Evolutionary conservation across 2,888 invertebrate genomes (phyloP), one percentile per base, ranked within the genome.

Genomic region (Meta bourneti): DNA sequence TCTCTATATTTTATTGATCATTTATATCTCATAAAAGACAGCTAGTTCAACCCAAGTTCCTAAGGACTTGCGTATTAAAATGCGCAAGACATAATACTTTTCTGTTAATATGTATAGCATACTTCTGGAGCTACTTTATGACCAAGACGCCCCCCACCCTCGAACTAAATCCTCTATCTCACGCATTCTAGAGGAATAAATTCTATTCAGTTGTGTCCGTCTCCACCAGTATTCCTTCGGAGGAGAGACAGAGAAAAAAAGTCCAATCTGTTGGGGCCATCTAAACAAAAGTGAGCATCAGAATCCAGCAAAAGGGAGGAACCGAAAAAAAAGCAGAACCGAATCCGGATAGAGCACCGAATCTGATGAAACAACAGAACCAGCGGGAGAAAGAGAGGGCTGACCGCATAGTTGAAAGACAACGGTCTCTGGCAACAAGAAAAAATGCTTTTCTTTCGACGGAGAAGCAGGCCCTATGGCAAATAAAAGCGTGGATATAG

Each of bases 351-450:
- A 48, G 77, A 85, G 77, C 52, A 20, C 74, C 34, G 81, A 88
- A 88, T 88, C 81, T 72, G 49, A 74, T 75, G 88, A 88, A 88
- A 88, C 81, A 88, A 88, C 88, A 88, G 61, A 74, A n/a, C 52
- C 16, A 61, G 80, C 61, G 34, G 34, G 34, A 34, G 34, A 34
- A 34, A 34, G 34, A 34, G 34, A 80, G 77, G 75, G 85, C 77
- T 77, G 52, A 81, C 88, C 88, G 72, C 88, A 61, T 61, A 88
- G 81, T 81, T 81, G 81, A 81, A 88, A 88, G 88, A 88, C 88
- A 88, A 75, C 81, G 54, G 88, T 16, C 74, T 74, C 75, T 16
- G 52, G 61, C 61, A 80, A 54, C 79, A 61, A 61, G 61, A 61
- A 61, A 61, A 72, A 88, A 74, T 80, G 80, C 80, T 81, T 61